Percentiles rank a stretch among this genome's conserved stretches.
Conservation (phyloP, 2,797 vertebrate species). For the Alauda arvensis region DNA sequence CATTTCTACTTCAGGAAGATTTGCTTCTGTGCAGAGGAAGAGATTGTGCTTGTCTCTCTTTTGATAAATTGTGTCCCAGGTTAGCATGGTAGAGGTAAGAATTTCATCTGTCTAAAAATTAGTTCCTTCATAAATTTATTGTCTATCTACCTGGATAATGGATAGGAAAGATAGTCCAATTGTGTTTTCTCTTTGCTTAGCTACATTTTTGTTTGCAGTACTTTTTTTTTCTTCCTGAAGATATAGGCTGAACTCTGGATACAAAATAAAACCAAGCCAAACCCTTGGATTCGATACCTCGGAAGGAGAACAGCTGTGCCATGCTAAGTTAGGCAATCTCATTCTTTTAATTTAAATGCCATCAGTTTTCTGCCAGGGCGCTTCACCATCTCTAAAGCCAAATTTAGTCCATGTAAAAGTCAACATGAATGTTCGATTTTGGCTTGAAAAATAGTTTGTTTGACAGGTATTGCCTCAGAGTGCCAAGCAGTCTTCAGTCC, state of each 20-base stretch:
- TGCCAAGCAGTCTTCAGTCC: not conserved
- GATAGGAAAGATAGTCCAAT: not conserved
- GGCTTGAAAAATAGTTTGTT: constrained; percentile 10
- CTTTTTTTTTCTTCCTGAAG: not conserved
- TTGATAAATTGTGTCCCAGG: not conserved
- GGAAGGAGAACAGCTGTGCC: not conserved
- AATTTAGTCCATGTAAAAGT: not conserved
- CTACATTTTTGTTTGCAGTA: not conserved
- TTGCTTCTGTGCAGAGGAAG: not conserved
- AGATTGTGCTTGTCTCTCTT: not conserved
- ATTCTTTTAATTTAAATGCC: not conserved
- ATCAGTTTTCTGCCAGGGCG: not conserved
- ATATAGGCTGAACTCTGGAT: not conserved
- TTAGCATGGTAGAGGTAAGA: not conserved
- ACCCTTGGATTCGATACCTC: not conserved
- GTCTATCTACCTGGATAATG: not conserved
- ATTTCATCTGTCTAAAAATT: not conserved
- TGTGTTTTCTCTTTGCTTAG: not conserved
- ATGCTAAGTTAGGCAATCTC: not conserved
- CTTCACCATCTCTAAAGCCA: not conserved
- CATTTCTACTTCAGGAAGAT: not conserved
- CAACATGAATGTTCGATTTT: not conserved
- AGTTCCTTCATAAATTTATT: not conserved
- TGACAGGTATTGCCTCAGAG: not conserved
- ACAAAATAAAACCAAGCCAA: not conserved